phyloP scores from a whole-genome alignment of 2,888 invertebrate genomes.

The Abscondita cerata region DNA sequence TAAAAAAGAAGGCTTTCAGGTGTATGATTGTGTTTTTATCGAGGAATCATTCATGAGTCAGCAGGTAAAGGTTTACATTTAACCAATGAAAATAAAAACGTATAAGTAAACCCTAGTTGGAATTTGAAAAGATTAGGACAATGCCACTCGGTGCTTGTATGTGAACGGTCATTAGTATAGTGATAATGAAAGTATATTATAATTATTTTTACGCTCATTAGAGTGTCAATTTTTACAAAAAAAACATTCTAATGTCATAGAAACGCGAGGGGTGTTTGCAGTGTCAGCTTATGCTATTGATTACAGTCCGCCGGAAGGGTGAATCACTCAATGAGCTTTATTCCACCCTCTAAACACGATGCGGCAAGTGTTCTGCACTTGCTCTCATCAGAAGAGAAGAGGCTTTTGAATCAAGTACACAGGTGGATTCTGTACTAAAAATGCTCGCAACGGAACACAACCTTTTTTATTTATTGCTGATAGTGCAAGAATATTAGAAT shows the following conservation, averaged over 20 bases:
- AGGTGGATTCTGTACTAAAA: background rate
- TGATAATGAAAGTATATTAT: too few relatives aligned
- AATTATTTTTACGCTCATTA: too few relatives aligned
- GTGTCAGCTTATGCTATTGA: slow-evolving; percentile 32
- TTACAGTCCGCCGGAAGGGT: slow-evolving; percentile 25
- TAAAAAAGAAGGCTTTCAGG: too few relatives aligned
- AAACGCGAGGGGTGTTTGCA: slow-evolving; percentile 24
- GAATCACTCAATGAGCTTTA: slow-evolving; percentile 34
- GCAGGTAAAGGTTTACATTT: too few relatives aligned
- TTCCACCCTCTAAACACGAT: slow-evolving; percentile 23
- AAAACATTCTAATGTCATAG: slow-evolving; percentile 13
- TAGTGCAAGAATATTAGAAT: slow-evolving; percentile 20
- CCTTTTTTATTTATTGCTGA: slow-evolving; percentile 17
- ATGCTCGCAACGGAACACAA: background rate
- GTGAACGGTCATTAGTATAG: too few relatives aligned
- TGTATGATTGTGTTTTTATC: too few relatives aligned
- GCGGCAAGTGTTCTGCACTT: slow-evolving; percentile 24
- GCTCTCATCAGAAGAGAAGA: slow-evolving; percentile 17
- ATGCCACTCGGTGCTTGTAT: too few relatives aligned
- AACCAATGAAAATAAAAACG: too few relatives aligned
- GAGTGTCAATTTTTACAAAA: too few relatives aligned
- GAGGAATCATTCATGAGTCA: too few relatives aligned
- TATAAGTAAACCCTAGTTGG: too few relatives aligned
- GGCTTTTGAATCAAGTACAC: slow-evolving; percentile 17
- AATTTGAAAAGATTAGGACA: too few relatives aligned